A percentile compares a stretch with the other conserved stretches of the same genome.
Evolutionary conservation across 2,113 vertebrate genomes (phyloP).

Genomic region (Montifringilla adamsi): DNA sequence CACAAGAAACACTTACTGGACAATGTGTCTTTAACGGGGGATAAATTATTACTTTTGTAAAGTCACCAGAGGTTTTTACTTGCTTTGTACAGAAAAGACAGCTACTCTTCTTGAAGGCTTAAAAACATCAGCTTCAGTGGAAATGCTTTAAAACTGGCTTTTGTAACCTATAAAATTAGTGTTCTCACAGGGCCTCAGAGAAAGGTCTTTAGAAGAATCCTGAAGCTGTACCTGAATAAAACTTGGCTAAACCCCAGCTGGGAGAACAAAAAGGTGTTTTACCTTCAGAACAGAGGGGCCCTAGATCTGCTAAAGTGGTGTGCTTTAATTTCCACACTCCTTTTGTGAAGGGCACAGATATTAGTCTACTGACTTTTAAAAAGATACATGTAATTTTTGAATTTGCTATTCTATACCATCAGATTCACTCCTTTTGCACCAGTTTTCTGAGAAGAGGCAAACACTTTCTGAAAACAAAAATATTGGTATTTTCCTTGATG

Average conservation of each 20-base stretch:
- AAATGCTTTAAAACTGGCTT: background rate
- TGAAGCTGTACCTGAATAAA: background rate
- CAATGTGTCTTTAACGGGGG: background rate
- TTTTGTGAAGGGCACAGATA: background rate
- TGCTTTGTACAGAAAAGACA: slow-evolving; percentile 1
- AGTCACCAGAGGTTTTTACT: slow-evolving; percentile 6
- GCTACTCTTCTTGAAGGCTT: background rate
- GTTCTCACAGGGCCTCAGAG: background rate
- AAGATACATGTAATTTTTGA: background rate
- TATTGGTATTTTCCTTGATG: background rate
- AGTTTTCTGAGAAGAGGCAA: background rate
- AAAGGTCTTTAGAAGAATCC: background rate
- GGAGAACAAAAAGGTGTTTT: background rate
- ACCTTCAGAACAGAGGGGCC: background rate
- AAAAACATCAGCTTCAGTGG: background rate
- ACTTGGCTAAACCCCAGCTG: background rate
- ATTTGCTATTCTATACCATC: background rate
- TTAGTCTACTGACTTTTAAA: background rate
- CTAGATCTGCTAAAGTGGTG: background rate
- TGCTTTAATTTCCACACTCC: background rate
- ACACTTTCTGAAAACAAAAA: background rate
- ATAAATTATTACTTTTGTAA: slow-evolving; percentile 22
- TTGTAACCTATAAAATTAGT: background rate
- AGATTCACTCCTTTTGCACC: background rate
- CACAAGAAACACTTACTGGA: background rate